Conservation (phyloP, 2,113 vertebrate genomes). For the Neolamprologus tretocephalus region DNA sequence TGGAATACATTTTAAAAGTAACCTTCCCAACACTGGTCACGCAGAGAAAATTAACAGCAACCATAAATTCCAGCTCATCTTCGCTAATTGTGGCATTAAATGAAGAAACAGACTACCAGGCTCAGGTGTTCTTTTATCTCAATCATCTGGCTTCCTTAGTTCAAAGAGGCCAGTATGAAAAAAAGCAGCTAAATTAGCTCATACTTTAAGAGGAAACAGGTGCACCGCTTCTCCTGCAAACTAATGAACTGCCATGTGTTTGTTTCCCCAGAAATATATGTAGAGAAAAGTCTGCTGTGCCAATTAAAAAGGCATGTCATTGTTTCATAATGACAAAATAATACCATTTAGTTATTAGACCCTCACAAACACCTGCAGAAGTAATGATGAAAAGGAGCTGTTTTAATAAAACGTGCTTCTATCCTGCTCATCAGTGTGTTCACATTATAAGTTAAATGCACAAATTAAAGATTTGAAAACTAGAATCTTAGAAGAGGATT, state of each 20-base stretch:
- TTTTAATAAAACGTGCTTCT: neutral
- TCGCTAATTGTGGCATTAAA: neutral
- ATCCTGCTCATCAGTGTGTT: neutral
- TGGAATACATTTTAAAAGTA: too few species aligned
- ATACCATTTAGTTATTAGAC: neutral
- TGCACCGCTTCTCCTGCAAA: neutral
- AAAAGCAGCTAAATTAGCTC: neutral
- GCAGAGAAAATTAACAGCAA: neutral
- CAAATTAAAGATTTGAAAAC: rapidly evolving
- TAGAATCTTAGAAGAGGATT: neutral
- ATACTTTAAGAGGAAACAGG: neutral
- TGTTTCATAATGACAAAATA: neutral
- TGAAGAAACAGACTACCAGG: neutral
- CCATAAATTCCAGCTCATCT: neutral
- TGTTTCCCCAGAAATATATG: neutral
- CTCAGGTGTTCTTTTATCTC: neutral
- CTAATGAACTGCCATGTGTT: neutral
- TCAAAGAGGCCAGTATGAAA: neutral
- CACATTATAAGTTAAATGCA: neutral
- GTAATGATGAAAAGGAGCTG: neutral
- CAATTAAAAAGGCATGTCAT: neutral
- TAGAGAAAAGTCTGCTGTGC: neutral
- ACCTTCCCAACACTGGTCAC: too few species aligned
- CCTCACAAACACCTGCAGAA: neutral
- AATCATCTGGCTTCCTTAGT: neutral